Conservation (phyloP, 2,888 invertebrate species). For the Blastobasis lacticolella region DNA sequence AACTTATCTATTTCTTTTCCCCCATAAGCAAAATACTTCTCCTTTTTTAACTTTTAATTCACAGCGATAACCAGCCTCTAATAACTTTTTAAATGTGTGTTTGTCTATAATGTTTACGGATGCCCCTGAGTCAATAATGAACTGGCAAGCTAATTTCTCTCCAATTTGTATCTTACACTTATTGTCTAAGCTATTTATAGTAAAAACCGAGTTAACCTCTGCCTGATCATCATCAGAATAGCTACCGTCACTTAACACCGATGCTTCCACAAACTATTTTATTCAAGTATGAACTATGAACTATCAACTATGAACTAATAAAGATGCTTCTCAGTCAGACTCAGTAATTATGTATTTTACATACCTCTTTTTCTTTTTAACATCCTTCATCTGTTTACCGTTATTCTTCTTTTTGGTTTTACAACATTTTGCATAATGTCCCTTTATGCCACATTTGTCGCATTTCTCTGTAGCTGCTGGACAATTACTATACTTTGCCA, state of each 20-base stretch:
- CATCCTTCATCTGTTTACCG: not conserved
- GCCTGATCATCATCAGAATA: not conserved
- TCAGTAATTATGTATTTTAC: not conserved
- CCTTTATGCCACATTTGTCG: slow-evolving; percentile 4
- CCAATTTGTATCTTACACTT: slow-evolving; percentile 1
- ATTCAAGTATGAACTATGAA: too few relatives aligned
- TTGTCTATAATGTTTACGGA: slow-evolving; percentile 7
- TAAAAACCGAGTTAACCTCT: slow-evolving; percentile 1
- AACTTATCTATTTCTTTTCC: not conserved
- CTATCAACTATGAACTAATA: not conserved
- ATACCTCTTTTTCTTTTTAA: slow-evolving; percentile 3
- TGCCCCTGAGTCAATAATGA: slow-evolving; percentile 9
- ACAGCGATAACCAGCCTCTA: not conserved
- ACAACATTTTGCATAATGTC: slow-evolving; percentile 4
- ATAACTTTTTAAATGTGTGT: not conserved
- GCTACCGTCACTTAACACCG: not conserved
- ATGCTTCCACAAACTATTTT: too few relatives aligned
- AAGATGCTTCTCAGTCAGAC: not conserved
- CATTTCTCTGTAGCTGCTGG: not conserved
- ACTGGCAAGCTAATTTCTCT: not conserved
- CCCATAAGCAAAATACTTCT: not conserved
- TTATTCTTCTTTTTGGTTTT: not conserved
- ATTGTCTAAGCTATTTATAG: not conserved
- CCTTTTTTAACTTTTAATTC: not conserved
- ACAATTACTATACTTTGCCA: not conserved